Percentiles rank a stretch among this genome's conserved stretches.
Evolutionary conservation across 2,113 vertebrate species (phyloP).

Genomic region (Pseudopodoces humilis): DNA sequence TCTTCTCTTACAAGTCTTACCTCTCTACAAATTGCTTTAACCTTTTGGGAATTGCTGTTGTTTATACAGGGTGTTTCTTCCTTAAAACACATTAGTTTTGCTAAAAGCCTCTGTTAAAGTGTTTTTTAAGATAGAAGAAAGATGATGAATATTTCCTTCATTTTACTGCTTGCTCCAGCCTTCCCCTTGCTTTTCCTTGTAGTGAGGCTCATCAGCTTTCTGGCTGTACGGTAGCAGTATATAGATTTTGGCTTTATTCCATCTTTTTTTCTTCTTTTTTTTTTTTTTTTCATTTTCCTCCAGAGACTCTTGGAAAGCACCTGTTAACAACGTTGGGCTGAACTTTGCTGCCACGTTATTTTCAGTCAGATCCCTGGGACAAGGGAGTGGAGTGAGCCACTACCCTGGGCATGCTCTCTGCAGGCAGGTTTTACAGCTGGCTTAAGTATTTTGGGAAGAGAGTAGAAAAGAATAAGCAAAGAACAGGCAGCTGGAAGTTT

Average conservation of each 20-base stretch:
- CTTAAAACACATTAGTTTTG: background rate
- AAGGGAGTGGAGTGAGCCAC: background rate
- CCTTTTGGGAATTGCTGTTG: background rate
- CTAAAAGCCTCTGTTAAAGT: background rate
- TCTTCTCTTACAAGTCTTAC: background rate
- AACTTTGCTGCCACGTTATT: background rate
- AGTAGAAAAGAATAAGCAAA: background rate
- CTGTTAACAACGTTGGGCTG: background rate
- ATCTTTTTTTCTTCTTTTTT: background rate
- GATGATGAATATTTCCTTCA: background rate
- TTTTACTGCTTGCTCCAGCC: background rate
- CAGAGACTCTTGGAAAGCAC: background rate
- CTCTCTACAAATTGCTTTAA: background rate
- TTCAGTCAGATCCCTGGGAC: background rate
- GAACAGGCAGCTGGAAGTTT: background rate
- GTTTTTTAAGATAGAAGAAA: background rate
- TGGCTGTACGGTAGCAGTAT: background rate
- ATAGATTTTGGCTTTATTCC: background rate
- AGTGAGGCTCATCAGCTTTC: background rate
- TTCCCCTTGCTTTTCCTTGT: background rate
- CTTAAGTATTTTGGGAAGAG: background rate
- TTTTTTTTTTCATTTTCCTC: background rate
- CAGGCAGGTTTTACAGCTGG: background rate
- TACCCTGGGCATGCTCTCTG: background rate
- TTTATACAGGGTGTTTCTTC: background rate